Base-by-base conservation (phyloP, 1,140 invertebrate genomes). In the Dolichoris vasculosae region DNA sequence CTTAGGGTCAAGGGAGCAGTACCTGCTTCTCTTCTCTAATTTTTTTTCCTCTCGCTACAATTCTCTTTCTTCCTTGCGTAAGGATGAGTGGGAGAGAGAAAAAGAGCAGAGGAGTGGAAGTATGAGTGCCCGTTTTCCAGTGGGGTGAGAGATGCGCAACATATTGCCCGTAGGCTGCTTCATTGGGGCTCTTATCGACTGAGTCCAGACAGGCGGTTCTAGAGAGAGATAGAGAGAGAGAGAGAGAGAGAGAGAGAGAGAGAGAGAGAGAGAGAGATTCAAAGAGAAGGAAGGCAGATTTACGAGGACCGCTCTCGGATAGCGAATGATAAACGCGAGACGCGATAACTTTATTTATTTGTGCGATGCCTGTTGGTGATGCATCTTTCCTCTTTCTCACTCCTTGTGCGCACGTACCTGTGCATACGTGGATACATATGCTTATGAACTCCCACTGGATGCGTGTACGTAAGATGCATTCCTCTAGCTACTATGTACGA, bases 271-370 rank as follows among this genome's bases (percentile, higher is more conserved):
- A 20, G 86, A 79, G 67, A 80, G 48, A 38, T 63, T 55, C 48
- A 38, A 59, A 48, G 83, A 73, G 78, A 88, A 90, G 89, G 87
- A 88, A 89, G 89, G 91, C 91, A 93, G 91, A 93, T 93, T 93
- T 93, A 93, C 91, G 92, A 93, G 92, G 89, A 91, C 89, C 88
- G 90, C 90, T 91, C 82, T 79, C 89, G 92, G 92, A 93, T 93
- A 93, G 92, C 90, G 90, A 92, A 93, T 93, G 92, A 93, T 93
- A 93, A 93, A 93, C 91, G 92, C 89, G 88, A 89, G 89, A 88
- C 89, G 91, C 93, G 92, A 93, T 93, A 93, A 91, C 92, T 93
- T 93, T 93, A 93, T 93, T 93, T 93, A 93, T 93, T 93, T 90
- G 91, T 90, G 88, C 89, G 88, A 88, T 90, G 88, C 89, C 89